Evolutionary conservation across 2,797 vertebrate genomes (phyloP).

Genomic region (Bryconaethiops microstoma): DNA sequence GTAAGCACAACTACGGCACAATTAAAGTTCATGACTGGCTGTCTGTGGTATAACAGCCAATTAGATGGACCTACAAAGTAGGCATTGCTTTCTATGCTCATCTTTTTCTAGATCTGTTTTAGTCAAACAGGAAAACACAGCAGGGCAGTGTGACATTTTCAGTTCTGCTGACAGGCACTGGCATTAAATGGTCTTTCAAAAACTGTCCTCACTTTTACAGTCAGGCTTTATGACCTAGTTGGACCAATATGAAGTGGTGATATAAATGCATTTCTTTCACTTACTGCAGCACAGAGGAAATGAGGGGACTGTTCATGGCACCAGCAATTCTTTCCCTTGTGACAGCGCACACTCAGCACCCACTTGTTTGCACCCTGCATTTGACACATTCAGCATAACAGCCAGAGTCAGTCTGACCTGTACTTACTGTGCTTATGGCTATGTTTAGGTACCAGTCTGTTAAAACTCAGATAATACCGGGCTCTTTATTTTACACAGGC

Average conservation of each 20-base stretch:
- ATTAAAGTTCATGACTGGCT: neutral
- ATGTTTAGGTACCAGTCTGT: neutral
- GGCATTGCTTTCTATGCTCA: neutral
- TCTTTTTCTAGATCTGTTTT: neutral
- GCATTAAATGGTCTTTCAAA: neutral
- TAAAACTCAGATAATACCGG: neutral
- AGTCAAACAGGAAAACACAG: neutral
- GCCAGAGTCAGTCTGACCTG: slow-evolving; percentile 5
- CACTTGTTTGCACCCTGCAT: slow-evolving; percentile 8
- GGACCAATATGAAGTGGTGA: neutral
- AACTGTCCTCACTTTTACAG: neutral
- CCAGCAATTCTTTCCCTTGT: slow-evolving; percentile 2
- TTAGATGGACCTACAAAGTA: neutral
- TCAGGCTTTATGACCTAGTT: neutral
- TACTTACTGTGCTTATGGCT: neutral
- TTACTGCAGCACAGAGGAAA: slow-evolving; percentile 10
- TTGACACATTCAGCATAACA: slow-evolving; percentile 3
- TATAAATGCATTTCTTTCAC: slow-evolving; percentile 12
- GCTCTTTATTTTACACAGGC: neutral
- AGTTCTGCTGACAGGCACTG: neutral
- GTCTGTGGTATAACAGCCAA: neutral
- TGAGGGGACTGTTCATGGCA: slow-evolving; percentile 11
- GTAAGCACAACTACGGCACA: no score
- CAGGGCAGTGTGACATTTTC: neutral
- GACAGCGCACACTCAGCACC: neutral